phyloP scores from a whole-genome alignment of 92 coral and sea anemone species.

The Chrysogorgia sp. region DNA sequence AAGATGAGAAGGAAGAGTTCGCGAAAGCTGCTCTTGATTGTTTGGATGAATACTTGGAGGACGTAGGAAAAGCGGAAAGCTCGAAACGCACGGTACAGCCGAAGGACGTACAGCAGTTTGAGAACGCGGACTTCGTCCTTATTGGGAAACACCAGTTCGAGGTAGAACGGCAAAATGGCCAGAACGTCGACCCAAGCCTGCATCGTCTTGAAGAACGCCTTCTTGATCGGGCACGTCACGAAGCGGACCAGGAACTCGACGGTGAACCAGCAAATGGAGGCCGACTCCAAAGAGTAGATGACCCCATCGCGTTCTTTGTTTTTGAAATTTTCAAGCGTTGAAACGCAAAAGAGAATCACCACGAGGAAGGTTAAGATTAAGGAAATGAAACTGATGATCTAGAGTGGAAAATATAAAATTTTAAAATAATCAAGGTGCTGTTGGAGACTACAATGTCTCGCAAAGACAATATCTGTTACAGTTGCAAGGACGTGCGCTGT shows the following conservation, averaged over 20 bases:
- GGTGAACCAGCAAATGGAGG: constrained; percentile 94
- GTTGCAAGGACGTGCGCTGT: neutral
- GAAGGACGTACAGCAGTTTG: constrained; percentile 83
- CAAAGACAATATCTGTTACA: neutral
- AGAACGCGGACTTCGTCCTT: constrained; percentile 69
- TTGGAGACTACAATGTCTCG: too few species aligned
- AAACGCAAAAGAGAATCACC: constrained; percentile 83
- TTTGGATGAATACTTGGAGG: constrained; percentile 96
- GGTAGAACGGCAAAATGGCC: constrained; percentile 88
- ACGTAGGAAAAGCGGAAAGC: constrained; percentile 96
- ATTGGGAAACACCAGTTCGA: constrained; percentile 69
- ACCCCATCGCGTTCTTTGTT: constrained; percentile 65
- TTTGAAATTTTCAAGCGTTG: constrained; percentile 74
- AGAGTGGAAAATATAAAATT: neutral
- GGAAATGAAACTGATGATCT: constrained; percentile 87
- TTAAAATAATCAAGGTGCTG: neutral
- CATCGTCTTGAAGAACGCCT: constrained; percentile 67
- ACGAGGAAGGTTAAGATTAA: constrained; percentile 84
- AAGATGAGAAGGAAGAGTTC: constrained; percentile 90
- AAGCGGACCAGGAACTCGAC: constrained; percentile 80
- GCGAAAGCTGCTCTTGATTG: constrained; percentile 90
- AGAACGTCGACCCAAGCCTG: constrained; percentile 92
- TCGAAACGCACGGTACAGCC: constrained; percentile 90
- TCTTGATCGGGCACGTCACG: constrained; percentile 69
- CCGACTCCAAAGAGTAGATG: constrained; percentile 69